These are phyloP conservation scores for Dascyllus trimaculatus DNA, from an alignment of 2,113 vertebrate species.

Conservation along the genomic window DNA sequence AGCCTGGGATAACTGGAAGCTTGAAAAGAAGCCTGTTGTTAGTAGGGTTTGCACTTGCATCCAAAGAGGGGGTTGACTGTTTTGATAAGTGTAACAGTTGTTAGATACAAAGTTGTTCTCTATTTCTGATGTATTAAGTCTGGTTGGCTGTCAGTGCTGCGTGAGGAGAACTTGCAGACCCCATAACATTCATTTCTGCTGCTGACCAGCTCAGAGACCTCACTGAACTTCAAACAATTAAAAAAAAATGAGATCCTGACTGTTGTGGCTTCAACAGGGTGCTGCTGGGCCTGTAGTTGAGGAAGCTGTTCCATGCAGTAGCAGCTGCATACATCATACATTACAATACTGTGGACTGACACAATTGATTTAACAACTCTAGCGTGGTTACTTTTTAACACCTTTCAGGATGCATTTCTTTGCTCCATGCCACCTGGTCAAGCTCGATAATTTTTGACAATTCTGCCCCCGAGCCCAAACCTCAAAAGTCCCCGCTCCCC, in stretches of 20 bases:
- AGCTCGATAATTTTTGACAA: constrained; percentile 7
- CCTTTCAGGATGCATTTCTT: constrained; percentile 7
- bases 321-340: constrained; percentile 18
- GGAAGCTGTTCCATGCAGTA: constrained; percentile 17
- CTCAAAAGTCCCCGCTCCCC: constrained; percentile 51
- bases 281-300: constrained; percentile 57
- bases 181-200: background rate
- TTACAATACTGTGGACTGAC: constrained; percentile 20
- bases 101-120: constrained; percentile 59
- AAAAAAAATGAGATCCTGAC: background rate
- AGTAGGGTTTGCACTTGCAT: constrained; percentile 36
- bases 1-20: constrained; percentile 71
- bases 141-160: constrained; percentile 53
- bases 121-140: constrained; percentile 80
- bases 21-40: constrained; percentile 49
- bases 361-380: constrained; percentile 12
- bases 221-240: background rate
- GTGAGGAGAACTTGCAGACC: constrained; percentile 33
- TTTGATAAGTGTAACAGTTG: constrained; percentile 30
- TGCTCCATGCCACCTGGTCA: constrained; percentile 21
- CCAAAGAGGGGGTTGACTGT: constrained; percentile 39
- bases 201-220: constrained; percentile 8
- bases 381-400: background rate
- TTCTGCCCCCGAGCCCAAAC: constrained; percentile 53
- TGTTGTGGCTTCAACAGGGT: constrained; percentile 19